Base-by-base conservation (phyloP, 2,797 vertebrate species). In the Allobates femoralis region DNA sequence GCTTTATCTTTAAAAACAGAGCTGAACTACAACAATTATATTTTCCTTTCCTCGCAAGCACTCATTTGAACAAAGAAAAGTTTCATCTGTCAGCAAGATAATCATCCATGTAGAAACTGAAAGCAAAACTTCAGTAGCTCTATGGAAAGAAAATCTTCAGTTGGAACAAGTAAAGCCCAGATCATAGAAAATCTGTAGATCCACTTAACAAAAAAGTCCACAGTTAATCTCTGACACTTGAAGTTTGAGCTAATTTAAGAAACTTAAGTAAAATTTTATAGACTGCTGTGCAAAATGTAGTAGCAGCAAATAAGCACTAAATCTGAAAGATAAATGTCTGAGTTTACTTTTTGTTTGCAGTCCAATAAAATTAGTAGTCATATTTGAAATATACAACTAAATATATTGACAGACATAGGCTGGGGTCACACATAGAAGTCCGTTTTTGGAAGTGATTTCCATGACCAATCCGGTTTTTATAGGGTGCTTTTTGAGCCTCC, bases 161-260 rank as follows among this genome's bases (percentile, higher is more conserved):
- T 37, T 71, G 34, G 67, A 71, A 4, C 67, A 71, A 41, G 67
- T 41, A 41, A 69, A 71, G 11, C 67, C 67, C 21, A 46, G 67
- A 41, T 71, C 67, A 71, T 71, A 71, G 34, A 23, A 71, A 71
- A 71, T 71, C 67, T 23, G 21, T 32, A 4, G 34, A 19, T 71
- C 34, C 67, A 71, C 67, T 71, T 71, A 41, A 71, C 67, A 71
- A 71, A 46, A 69, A 71, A n/a, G 34, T 71, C 67, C 34, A 14
- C 21, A 46, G 67, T 46, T 71, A 71, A 46, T 71, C 21, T 46
- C 67, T 69, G 37, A 71, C 67, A 37, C 67, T 71, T 71, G 34
- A 46, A 71, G 34, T 3, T 46, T n/a, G 10, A 23, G 11, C 32
- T 7, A 37, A 7, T 69, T 32, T 69, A 71, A 19, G 37, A 71